Conservation (phyloP, 1,140 invertebrate species). For the Drosophila bipectinata region DNA sequence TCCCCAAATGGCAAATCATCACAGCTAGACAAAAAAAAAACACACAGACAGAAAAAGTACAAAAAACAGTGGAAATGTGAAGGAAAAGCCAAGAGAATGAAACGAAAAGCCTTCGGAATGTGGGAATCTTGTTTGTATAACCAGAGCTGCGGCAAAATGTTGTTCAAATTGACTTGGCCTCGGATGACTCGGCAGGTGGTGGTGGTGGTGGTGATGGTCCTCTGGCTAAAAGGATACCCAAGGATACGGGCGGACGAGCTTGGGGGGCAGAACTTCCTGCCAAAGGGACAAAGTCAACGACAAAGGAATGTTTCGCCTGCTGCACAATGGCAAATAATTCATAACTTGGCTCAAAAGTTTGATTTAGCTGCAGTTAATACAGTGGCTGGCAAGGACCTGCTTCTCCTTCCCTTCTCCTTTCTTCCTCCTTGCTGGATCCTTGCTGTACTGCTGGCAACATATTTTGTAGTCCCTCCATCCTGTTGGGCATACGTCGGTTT, state of each 20-base stretch:
- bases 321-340: slow-evolving; percentile 80
- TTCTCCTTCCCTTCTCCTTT: slow-evolving; percentile 1
- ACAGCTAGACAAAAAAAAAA: slow-evolving; percentile 54
- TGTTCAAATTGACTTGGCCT: slow-evolving; percentile 69
- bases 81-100: slow-evolving; percentile 14
- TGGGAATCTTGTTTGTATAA: slow-evolving; percentile 44
- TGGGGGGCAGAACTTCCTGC: slow-evolving; percentile 17
- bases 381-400: slow-evolving; percentile 23
- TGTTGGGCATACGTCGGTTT: slow-evolving; percentile 69
- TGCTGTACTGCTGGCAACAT: slow-evolving; percentile 23
- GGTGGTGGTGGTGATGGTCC: neutral
- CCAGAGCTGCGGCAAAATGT: slow-evolving; percentile 39
- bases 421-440: neutral
- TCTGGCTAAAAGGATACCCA: slow-evolving; percentile 7
- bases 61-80: slow-evolving; percentile 6
- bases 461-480: slow-evolving; percentile 38
- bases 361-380: slow-evolving; percentile 81
- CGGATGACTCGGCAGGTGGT: slow-evolving; percentile 45
- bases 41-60: neutral
- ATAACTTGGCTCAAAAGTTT: slow-evolving; percentile 78
- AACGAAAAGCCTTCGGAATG: slow-evolving; percentile 17
- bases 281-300: slow-evolving; percentile 43
- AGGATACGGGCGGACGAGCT: neutral
- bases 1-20: slow-evolving; percentile 73
- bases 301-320: slow-evolving; percentile 74